Evolutionary conservation across 2,113 vertebrate species (phyloP), one percentile per base, ranked within the genome.

Genomic region (Scatophagus argus): DNA sequence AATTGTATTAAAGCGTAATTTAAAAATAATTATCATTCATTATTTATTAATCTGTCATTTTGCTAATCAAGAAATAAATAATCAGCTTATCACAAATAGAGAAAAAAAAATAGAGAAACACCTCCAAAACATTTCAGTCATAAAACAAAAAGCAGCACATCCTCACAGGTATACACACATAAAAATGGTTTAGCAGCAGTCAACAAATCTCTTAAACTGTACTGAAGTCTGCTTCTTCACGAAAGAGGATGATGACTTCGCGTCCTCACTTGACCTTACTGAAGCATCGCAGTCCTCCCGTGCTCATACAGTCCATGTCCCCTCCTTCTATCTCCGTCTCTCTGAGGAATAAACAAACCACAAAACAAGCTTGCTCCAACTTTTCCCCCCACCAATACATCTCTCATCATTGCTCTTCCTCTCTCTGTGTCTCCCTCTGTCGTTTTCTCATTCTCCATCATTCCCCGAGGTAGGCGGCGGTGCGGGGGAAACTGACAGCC

Each of bases 401-500:
- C 71, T 66, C 77, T 79, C 84, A 70, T 74, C 75, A 58, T n/a
- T 62, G 67, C 63, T 79, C 70, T 77, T 68, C 49, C 44, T 39
- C 12, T 71, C 74, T 34, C 52, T 80, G 76, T 62, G 32, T 74
- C 49, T 81, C 78, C 47, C 36, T 77, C 67, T 63, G 49, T 81
- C 54, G 29, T 89, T 83, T 62, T 87, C 83, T 71, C 76, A 63
- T 76, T 75, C 84, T 86, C 81, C 77, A 76, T 90, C 87, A 47
- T 55, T 86, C 81, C 81, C 78, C 19, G 68, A 82, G 84, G 88
- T 85, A 65, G 84, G 77, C 49, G 79, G 70, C 23, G 34, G 71
- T 43, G 83, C 55, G 58, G 75, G 79, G 77, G 74, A 84, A 69
- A 88, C 64, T 89, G 90, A 91, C 89, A 90, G 89, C 88, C 92